Base-by-base conservation (phyloP, 2,797 vertebrate species). In the Halcyon badia region DNA sequence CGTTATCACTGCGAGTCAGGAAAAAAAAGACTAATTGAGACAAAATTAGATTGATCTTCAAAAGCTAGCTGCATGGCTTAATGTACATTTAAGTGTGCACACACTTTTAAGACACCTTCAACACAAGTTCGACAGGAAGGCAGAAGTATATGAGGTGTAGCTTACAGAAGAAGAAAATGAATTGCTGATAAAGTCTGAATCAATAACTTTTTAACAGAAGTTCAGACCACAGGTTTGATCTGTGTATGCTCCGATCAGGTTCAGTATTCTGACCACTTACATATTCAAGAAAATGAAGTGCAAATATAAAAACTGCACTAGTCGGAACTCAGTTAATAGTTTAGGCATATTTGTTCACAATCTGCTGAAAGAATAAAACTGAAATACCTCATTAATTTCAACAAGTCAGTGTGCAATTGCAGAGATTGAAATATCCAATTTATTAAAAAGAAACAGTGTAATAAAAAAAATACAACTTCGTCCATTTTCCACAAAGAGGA, bases 181-280 rank as follows among this genome's bases (percentile, higher is more conserved):
- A 65, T 51, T 76, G 21, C 54, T 30, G 4, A 42, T 13, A 28
- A 87, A 69, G 8, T 15, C 20, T 4, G 0, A 14, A 8, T 77
- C 49, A 66, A 21, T 12, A 19, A 6, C 12, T 44, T 81, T 31
- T n/a, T 4, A 10, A 26, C 30, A 61, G 42, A 48, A n/a, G 26
- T 25, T 75, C 60, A 62, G 24, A 72, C 5, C 14, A 60, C 37
- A 62, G 54, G 18, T 60, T 37, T 75, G 22, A 35, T 20, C 51
- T n/a, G 19, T 6, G 6, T 11, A 57, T 10, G 10, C 30, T 73
- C 41, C 0, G 0, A 76, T 14, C 37, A 51, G 10, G 5, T 31
- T 58, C 24, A 68, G 49, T 5, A 37, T n/a, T 69, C 54, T 64
- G 31, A 58, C 14, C 9, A 48, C 20, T 46, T 28, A 51, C 1